Evolutionary conservation across 1,140 invertebrate species (phyloP).

Genomic region (Drepana arcuata): DNA sequence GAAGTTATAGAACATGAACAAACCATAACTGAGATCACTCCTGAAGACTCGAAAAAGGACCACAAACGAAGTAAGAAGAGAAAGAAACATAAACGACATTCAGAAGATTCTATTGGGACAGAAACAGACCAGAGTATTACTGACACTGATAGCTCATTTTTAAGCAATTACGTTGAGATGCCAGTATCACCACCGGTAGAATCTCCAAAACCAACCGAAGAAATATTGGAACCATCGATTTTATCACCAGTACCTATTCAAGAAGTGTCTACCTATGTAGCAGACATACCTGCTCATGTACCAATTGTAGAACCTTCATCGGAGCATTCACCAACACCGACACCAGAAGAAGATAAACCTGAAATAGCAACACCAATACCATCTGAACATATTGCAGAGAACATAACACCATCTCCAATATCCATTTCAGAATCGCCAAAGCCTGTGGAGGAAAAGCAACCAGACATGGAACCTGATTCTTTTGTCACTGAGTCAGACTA

Average conservation of each 20-base stretch:
- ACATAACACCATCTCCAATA: no score
- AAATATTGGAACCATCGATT: conserved; percentile 20
- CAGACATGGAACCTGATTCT: conserved; percentile 11
- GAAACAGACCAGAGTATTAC: conserved; percentile 41
- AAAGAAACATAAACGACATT: conserved; percentile 32
- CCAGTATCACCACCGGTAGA: conserved; percentile 35
- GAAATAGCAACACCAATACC: no score
- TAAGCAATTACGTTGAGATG: conserved; percentile 53
- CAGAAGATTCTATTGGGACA: conserved; percentile 23
- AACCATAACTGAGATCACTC: conserved; percentile 10
- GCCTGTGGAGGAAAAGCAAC: background rate
- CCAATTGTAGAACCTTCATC: no score
- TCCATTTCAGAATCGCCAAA: no score
- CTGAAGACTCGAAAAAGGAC: conserved; percentile 22
- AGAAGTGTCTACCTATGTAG: no score
- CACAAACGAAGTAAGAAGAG: conserved; percentile 32
- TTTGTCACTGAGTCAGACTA: conserved; percentile 39
- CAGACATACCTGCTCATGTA: no score
- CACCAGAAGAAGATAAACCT: conserved; percentile 1
- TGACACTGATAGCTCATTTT: conserved; percentile 51
- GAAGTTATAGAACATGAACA: conserved; percentile 10
- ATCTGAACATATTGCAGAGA: no score
- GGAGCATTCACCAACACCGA: no score
- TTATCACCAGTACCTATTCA: background rate
- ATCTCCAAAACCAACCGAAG: conserved; percentile 46